phyloP scores from a whole-genome alignment of 2,888 invertebrate species.

The Aspidiotus rigidus region DNA sequence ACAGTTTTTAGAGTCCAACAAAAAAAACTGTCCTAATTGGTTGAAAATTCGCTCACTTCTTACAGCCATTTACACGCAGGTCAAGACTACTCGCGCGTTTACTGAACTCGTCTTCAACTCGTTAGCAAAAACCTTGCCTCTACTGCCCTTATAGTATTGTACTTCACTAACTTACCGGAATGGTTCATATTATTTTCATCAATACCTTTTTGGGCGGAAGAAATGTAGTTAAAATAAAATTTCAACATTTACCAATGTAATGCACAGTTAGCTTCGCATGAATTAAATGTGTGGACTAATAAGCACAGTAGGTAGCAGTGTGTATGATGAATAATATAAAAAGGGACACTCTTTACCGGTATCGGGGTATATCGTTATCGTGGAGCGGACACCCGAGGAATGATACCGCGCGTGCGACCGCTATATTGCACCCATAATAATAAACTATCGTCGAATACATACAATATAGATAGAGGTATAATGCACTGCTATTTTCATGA shows the following conservation, averaged over 20 bases:
- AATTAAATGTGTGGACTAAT: slow-evolving; percentile 4
- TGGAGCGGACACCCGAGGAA: background rate
- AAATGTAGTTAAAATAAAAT: too few species aligned
- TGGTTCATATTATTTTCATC: too few species aligned
- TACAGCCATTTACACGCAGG: too few species aligned
- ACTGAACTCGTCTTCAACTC: too few species aligned
- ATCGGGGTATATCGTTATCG: background rate
- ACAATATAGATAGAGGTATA: background rate
- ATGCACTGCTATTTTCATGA: background rate
- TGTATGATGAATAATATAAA: background rate
- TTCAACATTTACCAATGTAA: background rate
- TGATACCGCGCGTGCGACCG: background rate
- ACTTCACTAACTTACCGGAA: too few species aligned
- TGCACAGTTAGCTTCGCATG: background rate
- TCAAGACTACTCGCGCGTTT: too few species aligned
- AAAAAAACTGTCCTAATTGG: too few species aligned
- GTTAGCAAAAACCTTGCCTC: too few species aligned
- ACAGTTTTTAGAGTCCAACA: too few species aligned
- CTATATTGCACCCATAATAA: background rate
- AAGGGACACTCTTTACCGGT: background rate
- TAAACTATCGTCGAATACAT: background rate
- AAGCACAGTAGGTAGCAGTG: background rate
- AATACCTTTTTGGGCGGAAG: too few species aligned
- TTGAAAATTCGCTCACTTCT: too few species aligned
- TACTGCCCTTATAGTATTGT: too few species aligned